phyloP scores from a whole-genome alignment of 2,888 invertebrate genomes.

The Vesta saturnalis region DNA sequence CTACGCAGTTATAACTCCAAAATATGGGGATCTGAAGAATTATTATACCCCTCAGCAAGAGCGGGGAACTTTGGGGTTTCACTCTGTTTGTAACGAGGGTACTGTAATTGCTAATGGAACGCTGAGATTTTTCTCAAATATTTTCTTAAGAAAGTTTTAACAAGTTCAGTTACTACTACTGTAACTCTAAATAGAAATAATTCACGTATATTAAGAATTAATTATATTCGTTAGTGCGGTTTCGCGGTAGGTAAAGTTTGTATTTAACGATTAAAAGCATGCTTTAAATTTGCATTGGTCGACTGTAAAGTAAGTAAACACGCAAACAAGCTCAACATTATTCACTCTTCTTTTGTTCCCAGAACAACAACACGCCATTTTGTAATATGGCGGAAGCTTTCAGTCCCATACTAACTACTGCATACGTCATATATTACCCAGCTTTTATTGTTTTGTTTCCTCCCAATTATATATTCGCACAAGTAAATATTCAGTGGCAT shows the following conservation, averaged over 20 bases:
- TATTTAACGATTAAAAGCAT: background rate
- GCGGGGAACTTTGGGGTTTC: constrained; percentile 40
- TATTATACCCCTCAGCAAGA: constrained; percentile 48
- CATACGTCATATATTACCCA: constrained; percentile 42
- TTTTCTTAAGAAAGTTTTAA: constrained; percentile 13
- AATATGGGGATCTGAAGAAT: constrained; percentile 56
- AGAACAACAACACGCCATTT: constrained; percentile 52
- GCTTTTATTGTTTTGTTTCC: constrained; percentile 44
- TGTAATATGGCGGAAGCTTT: constrained; percentile 50
- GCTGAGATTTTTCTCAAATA: constrained; percentile 29
- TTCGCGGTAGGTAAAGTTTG: background rate
- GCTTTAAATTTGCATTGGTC: constrained; percentile 41
- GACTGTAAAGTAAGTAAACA: constrained; percentile 46
- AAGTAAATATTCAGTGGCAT: constrained; percentile 42
- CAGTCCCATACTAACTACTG: constrained; percentile 41
- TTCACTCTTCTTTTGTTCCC: constrained; percentile 51
- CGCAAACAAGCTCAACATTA: constrained; percentile 49
- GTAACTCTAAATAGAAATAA: too few relatives aligned
- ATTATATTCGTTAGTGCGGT: background rate
- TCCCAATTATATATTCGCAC: constrained; percentile 42
- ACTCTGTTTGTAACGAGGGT: constrained; percentile 48
- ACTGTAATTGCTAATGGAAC: constrained; percentile 52
- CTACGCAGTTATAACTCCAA: constrained; percentile 55
- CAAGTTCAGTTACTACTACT: too few relatives aligned
- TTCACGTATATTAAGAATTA: background rate